Percentiles rank a stretch among this genome's conserved stretches.
Conservation (phyloP, 2,797 vertebrate genomes). For the Clarias laeviceps region DNA sequence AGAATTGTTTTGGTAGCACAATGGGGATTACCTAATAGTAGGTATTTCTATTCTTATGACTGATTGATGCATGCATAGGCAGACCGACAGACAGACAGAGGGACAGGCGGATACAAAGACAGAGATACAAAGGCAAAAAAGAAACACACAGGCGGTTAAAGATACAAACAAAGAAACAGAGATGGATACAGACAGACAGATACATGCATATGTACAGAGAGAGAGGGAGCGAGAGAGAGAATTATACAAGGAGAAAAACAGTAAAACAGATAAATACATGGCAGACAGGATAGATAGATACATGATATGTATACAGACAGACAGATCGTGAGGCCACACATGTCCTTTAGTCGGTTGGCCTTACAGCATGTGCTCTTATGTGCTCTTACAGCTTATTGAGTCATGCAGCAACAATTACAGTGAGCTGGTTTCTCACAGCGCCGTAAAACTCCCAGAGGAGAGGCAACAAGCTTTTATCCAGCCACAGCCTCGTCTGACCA, state of each 20-base stretch:
- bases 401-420: conserved; percentile 56
- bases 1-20: too few relatives aligned
- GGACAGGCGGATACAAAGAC: neutral
- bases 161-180: neutral
- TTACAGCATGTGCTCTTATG: conserved; percentile 35
- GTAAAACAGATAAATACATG: neutral
- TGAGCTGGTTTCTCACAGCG: conserved; percentile 41
- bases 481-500: conserved; percentile 42
- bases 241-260: neutral
- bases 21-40: too few relatives aligned
- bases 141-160: neutral
- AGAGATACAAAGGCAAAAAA: neutral
- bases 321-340: conserved; percentile 22
- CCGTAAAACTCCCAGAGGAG: conserved; percentile 45
- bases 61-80: neutral
- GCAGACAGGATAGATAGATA: conserved; percentile 2
- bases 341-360: conserved; percentile 10
- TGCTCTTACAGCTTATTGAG: conserved; percentile 58
- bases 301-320: neutral
- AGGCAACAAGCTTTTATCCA: conserved; percentile 46
- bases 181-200: neutral
- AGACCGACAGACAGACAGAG: neutral
- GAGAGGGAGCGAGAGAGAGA: neutral
- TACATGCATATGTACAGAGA: neutral
- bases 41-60: too few relatives aligned